Evolutionary conservation across 2,888 invertebrate genomes (phyloP).

Genomic region (Cyaniris semiargus): DNA sequence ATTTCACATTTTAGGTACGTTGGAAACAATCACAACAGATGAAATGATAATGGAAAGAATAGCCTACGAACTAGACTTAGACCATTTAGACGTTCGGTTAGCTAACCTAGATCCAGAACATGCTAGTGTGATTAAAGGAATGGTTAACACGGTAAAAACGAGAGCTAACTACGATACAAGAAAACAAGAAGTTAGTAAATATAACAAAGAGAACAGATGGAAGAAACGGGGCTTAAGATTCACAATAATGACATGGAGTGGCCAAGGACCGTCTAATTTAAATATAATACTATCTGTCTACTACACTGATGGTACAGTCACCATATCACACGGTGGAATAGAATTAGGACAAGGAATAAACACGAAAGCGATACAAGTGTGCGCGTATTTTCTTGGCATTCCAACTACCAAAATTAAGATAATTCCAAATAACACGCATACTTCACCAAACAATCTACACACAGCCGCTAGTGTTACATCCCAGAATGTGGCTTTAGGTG

Average conservation of each 20-base stretch:
- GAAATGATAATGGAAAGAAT: conserved; percentile 83
- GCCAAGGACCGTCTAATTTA: conserved; percentile 73
- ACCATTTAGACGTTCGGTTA: conserved; percentile 73
- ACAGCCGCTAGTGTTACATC: conserved; percentile 83
- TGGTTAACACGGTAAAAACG: conserved; percentile 68
- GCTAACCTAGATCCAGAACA: conserved; percentile 51
- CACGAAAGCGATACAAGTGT: conserved; percentile 87
- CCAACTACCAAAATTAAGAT: conserved; percentile 81
- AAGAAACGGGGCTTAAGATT: conserved; percentile 79
- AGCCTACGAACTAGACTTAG: conserved; percentile 68
- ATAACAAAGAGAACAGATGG: conserved; percentile 84
- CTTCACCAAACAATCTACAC: conserved; percentile 76
- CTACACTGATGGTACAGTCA: conserved; percentile 83
- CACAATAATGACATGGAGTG: conserved; percentile 73
- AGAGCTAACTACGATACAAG: conserved; percentile 66
- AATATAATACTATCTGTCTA: conserved; percentile 81
- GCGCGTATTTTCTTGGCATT: conserved; percentile 84
- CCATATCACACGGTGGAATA: conserved; percentile 83
- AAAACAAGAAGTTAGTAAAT: conserved; percentile 62
- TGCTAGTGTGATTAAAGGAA: conserved; percentile 60
- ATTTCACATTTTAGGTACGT: conserved; percentile 47
- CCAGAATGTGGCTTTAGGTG: conserved; percentile 82
- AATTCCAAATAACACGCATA: conserved; percentile 77
- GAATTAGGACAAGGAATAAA: conserved; percentile 89
- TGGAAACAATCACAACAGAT: conserved; percentile 46